These are phyloP conservation scores for Meleagris gallopavo DNA, from an alignment of 2,113 vertebrate genomes.

Conservation along the genomic window DNA sequence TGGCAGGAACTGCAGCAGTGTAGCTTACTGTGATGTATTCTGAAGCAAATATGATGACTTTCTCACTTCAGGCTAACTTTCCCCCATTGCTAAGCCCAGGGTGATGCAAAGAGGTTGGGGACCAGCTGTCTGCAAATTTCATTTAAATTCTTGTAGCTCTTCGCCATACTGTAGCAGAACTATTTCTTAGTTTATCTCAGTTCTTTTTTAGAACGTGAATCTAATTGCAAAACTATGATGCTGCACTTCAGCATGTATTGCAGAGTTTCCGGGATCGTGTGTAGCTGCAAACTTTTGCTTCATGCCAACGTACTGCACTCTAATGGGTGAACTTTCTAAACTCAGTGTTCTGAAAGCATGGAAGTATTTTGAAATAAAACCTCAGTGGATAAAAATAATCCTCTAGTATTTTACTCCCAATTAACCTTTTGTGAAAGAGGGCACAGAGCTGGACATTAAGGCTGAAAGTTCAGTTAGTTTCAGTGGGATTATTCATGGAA, in stretches of 20 bases:
- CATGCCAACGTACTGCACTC: background rate
- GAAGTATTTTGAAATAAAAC: conserved; percentile 52
- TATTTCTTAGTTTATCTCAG: conserved; percentile 22
- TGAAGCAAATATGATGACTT: background rate
- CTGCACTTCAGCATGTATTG: conserved; percentile 20
- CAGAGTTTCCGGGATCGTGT: conserved; percentile 50
- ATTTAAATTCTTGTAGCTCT: background rate
- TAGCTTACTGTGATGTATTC: background rate
- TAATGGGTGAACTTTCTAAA: conserved; percentile 47
- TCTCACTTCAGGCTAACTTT: background rate
- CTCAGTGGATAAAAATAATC: conserved; percentile 37
- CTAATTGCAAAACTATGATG: conserved; percentile 51
- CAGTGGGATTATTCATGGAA: background rate
- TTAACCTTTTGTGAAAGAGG: conserved; percentile 7
- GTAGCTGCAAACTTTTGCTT: conserved; percentile 69
- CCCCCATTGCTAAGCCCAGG: background rate
- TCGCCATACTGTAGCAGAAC: background rate
- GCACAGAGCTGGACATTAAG: background rate
- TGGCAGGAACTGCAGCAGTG: background rate
- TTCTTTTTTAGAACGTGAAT: conserved; percentile 35
- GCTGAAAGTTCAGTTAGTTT: background rate
- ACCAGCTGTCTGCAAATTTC: background rate
- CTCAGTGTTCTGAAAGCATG: background rate
- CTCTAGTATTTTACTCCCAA: background rate
- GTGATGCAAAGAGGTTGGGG: background rate